Percentiles rank a stretch among this genome's conserved stretches.
phyloP scores from a whole-genome alignment of 2,888 invertebrate species.

The Altica lythri region DNA sequence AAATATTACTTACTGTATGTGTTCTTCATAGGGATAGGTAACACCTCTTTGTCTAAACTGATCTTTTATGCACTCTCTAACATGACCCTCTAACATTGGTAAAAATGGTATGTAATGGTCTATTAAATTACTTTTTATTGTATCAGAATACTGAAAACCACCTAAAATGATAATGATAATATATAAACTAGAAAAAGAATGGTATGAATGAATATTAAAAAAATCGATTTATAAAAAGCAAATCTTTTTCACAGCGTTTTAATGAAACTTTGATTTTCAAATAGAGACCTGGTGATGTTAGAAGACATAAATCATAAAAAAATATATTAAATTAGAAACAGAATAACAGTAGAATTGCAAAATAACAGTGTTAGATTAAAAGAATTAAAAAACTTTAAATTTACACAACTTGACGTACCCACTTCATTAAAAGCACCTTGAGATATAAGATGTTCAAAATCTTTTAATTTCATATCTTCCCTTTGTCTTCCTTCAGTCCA shows the following conservation, averaged over 20 bases:
- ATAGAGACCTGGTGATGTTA: no score
- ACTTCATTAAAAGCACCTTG: constrained; percentile 71
- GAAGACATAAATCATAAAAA: not conserved
- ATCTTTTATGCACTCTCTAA: constrained; percentile 74
- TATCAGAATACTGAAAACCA: constrained; percentile 80
- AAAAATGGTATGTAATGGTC: constrained; percentile 95
- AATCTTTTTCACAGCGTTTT: not conserved
- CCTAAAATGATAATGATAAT: constrained; percentile 58
- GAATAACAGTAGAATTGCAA: no score
- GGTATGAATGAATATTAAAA: not conserved
- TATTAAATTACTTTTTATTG: constrained; percentile 84
- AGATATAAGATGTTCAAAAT: constrained; percentile 75
- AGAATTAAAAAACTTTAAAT: not conserved
- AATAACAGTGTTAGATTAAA: no score
- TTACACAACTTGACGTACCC: constrained; percentile 59
- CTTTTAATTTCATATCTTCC: constrained; percentile 65
- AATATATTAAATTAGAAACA: no score
- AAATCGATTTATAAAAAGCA: not conserved
- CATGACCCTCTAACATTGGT: constrained; percentile 85
- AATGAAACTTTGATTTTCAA: not conserved
- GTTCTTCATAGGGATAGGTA: constrained; percentile 39
- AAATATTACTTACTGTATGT: constrained; percentile 48
- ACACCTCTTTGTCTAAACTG: constrained; percentile 61
- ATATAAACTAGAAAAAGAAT: not conserved
- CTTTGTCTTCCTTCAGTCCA: constrained; percentile 65